These are phyloP conservation scores for Phainopepla nitens DNA, from an alignment of 2,113 vertebrate species.

Conservation along the genomic window DNA sequence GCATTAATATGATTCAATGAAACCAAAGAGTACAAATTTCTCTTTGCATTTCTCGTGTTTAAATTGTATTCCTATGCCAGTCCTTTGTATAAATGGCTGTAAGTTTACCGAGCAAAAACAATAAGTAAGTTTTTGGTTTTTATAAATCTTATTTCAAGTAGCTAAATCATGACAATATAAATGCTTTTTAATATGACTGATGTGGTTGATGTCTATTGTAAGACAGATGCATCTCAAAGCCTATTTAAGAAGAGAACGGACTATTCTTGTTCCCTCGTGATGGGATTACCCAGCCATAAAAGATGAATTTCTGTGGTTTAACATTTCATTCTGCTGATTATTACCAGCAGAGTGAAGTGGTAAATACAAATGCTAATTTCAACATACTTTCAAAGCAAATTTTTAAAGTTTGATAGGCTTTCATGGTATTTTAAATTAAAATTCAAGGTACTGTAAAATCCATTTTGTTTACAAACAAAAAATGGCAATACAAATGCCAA, in stretches of 20 bases:
- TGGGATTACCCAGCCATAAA: conserved; percentile 65
- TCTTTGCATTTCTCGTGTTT: not conserved
- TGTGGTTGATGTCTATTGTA: conserved; percentile 42
- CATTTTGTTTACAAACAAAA: conserved; percentile 46
- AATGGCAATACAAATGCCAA: not conserved
- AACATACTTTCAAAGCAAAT: conserved; percentile 51
- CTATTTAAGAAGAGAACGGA: conserved; percentile 30
- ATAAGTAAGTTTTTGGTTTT: conserved; percentile 1
- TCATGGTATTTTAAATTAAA: conserved; percentile 46
- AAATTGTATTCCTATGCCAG: not conserved
- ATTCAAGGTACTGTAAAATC: conserved; percentile 52
- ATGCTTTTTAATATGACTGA: conserved; percentile 43
- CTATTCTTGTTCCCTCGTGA: conserved; percentile 59
- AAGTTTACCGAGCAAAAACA: conserved; percentile 29
- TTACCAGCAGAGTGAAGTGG: conserved; percentile 60
- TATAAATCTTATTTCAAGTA: conserved; percentile 41
- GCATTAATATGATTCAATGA: not conserved
- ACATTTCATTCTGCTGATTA: conserved; percentile 62
- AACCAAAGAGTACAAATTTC: not conserved
- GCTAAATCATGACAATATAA: conserved; percentile 38
- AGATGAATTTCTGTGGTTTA: conserved; percentile 62
- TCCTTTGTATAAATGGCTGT: not conserved
- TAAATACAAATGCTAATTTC: conserved; percentile 72
- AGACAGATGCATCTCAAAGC: conserved; percentile 53
- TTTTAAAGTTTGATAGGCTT: conserved; percentile 40